Evolutionary conservation across 2,113 vertebrate species (phyloP), one percentile per base, ranked within the genome.

Genomic region (Heterotis niloticus): DNA sequence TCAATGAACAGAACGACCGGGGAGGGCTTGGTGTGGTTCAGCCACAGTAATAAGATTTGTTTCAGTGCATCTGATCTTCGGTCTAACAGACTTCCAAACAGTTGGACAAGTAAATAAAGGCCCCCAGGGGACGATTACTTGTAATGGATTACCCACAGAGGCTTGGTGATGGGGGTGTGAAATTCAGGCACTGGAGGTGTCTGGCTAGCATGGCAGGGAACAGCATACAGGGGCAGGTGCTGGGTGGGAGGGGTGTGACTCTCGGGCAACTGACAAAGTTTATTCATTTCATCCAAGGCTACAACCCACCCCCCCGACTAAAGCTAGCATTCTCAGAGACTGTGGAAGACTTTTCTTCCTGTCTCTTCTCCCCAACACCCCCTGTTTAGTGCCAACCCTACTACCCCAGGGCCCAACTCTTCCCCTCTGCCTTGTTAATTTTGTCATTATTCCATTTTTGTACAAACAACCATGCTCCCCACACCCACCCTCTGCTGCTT

Each of bases 61-160:
- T 93, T 93, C 93, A 93, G 90, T 90, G 90, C 87, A 90, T 93
- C 92, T 93, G 85, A 92, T 94, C 92, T 90, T 88, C 92, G 90
- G 90, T 91, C 88, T 94, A 94, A 94, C 93, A 93, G 92, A 94
- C 92, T 94, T 92, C 92, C 92, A 91, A 92, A 93, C 90, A 91
- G 92, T 93, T 94, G 93, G 92, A 91, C 88, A 91, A 92, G 91
- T 94, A 95, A 94, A 96, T 94, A 95, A 94, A 95, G 91, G 92
- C 87, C 93, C 91, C 82, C 87, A 76, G 92, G 92, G 92, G 89
- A 90, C 85, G 90, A 14, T 89, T 86, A 85, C 91, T 89, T 91
- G 90, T 92, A 93, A 93, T 87, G 89, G 93, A 93, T 94, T 96
- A 94, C 92, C 93, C 74, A 64, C 84, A 90, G 84, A 91, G 93